These are phyloP conservation scores for Neosilurus hyrtlii DNA, from an alignment of 2,797 vertebrate genomes.

Conservation along the genomic window DNA sequence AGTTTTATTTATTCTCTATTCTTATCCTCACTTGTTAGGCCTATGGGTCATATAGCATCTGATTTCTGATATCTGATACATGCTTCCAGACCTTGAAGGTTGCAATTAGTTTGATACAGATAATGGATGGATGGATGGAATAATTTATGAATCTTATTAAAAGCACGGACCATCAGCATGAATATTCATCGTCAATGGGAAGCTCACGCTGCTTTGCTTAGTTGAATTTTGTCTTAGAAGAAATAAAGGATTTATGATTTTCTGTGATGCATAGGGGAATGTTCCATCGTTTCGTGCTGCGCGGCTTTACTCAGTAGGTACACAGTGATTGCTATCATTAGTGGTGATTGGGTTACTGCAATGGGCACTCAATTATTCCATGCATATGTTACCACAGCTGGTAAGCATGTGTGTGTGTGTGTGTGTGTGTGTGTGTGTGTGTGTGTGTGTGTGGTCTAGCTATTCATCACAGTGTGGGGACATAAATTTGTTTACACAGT, in stretches of 20 bases:
- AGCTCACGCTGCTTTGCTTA: not conserved
- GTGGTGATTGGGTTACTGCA: conserved; percentile 44
- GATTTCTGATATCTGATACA: not conserved
- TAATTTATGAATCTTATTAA: conserved; percentile 16
- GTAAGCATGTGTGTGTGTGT: not conserved
- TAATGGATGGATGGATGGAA: not conserved
- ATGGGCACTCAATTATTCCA: conserved; percentile 34
- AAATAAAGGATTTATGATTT: not conserved
- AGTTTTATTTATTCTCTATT: not conserved
- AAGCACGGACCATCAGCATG: conserved; percentile 15
- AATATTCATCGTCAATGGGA: conserved; percentile 19
- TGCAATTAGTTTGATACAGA: not conserved
- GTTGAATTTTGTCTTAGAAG: not conserved
- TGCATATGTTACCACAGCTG: conserved; percentile 44
- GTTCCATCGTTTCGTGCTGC: not conserved
- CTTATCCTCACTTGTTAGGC: not conserved
- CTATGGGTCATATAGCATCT: not conserved
- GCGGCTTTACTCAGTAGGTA: conserved; percentile 37
- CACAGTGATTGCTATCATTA: conserved; percentile 42
- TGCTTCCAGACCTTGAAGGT: not conserved
- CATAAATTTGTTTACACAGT: no score
- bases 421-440: conserved; percentile 17
- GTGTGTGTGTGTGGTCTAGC: no score
- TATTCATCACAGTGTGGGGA: no score
- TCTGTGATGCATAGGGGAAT: not conserved